Evolutionary conservation across 2,888 invertebrate genomes (phyloP).

Genomic region (Dendrolimus pini): DNA sequence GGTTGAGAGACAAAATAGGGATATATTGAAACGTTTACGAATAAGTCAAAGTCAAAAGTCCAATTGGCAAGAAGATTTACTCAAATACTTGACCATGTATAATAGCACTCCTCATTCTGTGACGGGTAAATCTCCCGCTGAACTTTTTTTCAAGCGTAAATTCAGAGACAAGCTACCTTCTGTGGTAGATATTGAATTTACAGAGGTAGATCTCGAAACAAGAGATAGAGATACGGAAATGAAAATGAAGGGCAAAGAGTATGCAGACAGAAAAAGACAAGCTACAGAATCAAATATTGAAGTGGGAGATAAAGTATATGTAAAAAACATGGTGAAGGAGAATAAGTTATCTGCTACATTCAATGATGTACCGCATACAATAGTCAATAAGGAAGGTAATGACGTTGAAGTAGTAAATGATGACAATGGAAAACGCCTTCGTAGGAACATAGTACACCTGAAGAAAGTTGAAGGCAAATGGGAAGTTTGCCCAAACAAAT

Average conservation of each 20-base stretch:
- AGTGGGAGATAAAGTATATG: conserved; percentile 18
- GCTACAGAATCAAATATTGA: conserved; percentile 9
- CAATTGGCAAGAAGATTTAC: conserved; percentile 12
- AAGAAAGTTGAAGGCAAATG: not conserved
- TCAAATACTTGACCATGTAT: conserved; percentile 21
- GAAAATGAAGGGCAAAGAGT: conserved; percentile 11
- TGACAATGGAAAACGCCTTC: not conserved
- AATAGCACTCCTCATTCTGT: conserved; percentile 20
- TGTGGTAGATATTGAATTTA: conserved; percentile 17
- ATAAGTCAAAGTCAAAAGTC: no score
- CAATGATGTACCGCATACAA: no score
- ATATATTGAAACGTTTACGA: no score
- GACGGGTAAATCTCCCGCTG: conserved; percentile 22
- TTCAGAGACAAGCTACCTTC: not conserved
- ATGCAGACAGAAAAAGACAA: conserved; percentile 6
- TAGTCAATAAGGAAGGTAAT: no score
- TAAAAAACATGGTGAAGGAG: conserved; percentile 12
- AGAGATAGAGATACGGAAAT: conserved; percentile 16
- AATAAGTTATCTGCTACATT: conserved; percentile 6
- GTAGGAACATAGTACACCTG: conserved; percentile 1
- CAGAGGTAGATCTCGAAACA: conserved; percentile 10
- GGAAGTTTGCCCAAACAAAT: not conserved
- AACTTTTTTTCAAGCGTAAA: conserved; percentile 20
- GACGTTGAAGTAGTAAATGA: no score
- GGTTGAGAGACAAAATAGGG: no score